Evolutionary conservation across 2,113 vertebrate genomes (phyloP), one percentile per base, ranked within the genome.

Genomic region (Xiphias gladius): DNA sequence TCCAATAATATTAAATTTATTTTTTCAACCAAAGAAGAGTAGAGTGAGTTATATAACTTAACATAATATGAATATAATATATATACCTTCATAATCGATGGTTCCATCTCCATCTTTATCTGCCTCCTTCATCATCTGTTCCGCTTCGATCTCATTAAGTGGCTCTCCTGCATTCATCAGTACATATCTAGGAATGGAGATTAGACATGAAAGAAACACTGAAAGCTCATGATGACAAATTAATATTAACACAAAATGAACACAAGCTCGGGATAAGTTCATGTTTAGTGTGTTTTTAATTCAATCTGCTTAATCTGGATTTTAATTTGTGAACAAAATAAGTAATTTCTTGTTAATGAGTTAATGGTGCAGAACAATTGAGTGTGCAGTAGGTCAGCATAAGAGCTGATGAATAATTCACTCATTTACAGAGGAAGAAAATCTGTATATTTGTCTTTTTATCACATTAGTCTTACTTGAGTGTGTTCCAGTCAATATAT

Each of bases 81-180:
- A 55, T 24, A 26, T 55, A 94, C 95, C 92, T 90, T 96, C 86
- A 11, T 93, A 94, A 85, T 92, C 91, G 7, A 91, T 94, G 67
- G 93, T 94, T 86, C 94, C 84, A 5, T 93, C 93, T 17, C 95
- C 82, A 0, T 95, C 93, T 85, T 93, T 92, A 76, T 95, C 91
- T 0, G 93, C 94, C 79, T 95, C 94, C 82, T 94, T 95, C 93
- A 95, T 95, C 93, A 94, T 96, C 84, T 93, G 87, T 76, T 95
- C 94, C 0, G 94, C 94, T 73, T 96, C 93, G 0, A 85, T 79
- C 61, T 94, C 90, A 1, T 88, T 91, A 4, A 95, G 91, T 14
- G 94, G 93, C 61, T 95, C 91, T 0, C 94, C 93, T 0, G 90
- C 92, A 0, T 93, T 95, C 92, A 64, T 93, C 69, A 96, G 81